Evolutionary conservation across 2,113 vertebrate species (phyloP).

Genomic region (Pelvicachromis taeniatus): DNA sequence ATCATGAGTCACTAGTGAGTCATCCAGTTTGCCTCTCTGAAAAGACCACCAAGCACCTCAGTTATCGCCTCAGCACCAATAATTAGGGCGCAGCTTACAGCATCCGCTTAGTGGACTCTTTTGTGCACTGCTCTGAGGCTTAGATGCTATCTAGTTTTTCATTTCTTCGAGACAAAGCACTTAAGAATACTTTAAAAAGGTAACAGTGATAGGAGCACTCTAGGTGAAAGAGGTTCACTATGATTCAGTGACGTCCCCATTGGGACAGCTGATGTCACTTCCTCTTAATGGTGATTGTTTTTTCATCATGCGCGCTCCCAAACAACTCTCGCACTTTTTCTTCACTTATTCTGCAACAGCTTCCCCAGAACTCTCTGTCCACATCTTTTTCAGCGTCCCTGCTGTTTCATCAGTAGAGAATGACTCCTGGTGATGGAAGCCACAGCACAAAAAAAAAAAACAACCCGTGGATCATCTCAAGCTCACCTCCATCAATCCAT

Average conservation of each 20-base stretch:
- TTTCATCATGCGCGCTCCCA: accelerated
- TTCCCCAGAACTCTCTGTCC: neutral
- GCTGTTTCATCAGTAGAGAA: neutral
- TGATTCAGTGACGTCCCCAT: neutral
- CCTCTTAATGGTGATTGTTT: accelerated
- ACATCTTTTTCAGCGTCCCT: neutral
- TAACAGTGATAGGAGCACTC: accelerated
- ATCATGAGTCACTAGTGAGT: neutral
- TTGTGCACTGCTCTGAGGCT: neutral
- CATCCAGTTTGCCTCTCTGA: neutral
- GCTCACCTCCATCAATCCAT: accelerated
- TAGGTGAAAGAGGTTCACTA: neutral
- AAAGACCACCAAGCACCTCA: neutral
- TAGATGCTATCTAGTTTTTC: neutral
- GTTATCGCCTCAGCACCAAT: neutral
- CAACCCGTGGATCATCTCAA: accelerated
- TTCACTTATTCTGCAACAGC: neutral
- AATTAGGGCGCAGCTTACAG: neutral
- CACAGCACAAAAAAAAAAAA: neutral
- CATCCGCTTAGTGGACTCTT: accelerated
- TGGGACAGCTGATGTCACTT: neutral
- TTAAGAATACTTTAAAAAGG: accelerated
- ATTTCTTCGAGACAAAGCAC: neutral
- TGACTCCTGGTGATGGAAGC: neutral
- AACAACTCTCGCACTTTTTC: neutral